Conservation (phyloP, 2,888 invertebrate species). For the Nomada fucata region DNA sequence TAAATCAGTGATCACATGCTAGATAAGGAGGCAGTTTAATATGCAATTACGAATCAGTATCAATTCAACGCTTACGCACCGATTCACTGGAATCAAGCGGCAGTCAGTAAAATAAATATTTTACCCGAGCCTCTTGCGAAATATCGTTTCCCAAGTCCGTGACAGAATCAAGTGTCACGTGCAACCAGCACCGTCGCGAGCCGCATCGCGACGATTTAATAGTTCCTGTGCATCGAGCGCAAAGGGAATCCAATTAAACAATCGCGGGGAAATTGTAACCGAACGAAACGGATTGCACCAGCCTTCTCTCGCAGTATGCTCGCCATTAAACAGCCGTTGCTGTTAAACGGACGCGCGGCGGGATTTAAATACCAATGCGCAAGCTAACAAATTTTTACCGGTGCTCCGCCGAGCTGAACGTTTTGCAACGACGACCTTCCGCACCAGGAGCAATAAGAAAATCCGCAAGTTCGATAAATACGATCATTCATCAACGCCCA, state of each 20-base stretch:
- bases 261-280: no score
- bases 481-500: conserved; percentile 5
- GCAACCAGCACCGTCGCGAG: no score
- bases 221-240: no score
- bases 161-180: neutral
- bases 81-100: conserved; percentile 16
- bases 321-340: no score
- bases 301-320: no score
- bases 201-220: no score
- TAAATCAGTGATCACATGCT: conserved; percentile 34
- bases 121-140: conserved; percentile 6
- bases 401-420: no score
- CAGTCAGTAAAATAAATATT: conserved; percentile 30
- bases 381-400: no score
- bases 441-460: neutral
- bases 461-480: neutral
- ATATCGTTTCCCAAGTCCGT: neutral
- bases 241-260: no score
- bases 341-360: no score
- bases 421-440: neutral
- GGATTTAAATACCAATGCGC: no score
- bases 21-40: conserved; percentile 32
- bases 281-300: no score
- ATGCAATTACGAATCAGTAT: conserved; percentile 21
- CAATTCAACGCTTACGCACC: conserved; percentile 14